These are phyloP conservation scores for Sylvicola cinctus DNA, from an alignment of 2,888 invertebrate species.

Conservation along the genomic window DNA sequence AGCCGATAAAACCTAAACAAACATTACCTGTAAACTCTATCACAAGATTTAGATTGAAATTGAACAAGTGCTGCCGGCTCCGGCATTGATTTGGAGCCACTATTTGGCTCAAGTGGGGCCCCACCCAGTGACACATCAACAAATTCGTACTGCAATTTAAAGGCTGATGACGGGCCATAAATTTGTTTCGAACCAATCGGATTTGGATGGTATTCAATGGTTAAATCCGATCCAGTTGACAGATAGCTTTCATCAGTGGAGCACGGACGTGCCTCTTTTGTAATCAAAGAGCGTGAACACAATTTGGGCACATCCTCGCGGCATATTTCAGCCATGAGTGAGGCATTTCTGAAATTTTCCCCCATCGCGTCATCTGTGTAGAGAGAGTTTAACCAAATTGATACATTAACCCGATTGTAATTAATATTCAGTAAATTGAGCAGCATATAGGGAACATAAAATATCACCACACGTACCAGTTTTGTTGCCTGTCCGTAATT, in stretches of 20 bases:
- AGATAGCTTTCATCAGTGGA: constrained; percentile 55
- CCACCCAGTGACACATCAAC: constrained; percentile 32
- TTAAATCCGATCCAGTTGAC: constrained; percentile 50
- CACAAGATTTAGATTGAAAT: constrained; percentile 7
- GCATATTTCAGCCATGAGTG: constrained; percentile 52
- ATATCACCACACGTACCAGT: no score
- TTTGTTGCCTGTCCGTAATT: constrained; percentile 16
- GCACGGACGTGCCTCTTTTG: constrained; percentile 32
- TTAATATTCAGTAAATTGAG: no score
- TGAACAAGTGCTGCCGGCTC: constrained; percentile 7
- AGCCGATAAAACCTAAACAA: constrained; percentile 12
- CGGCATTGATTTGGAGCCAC: constrained; percentile 5
- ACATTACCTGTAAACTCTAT: constrained; percentile 6
- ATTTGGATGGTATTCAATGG: constrained; percentile 32
- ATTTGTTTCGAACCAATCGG: constrained; percentile 5
- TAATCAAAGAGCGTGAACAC: constrained; percentile 21
- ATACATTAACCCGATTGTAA: no score
- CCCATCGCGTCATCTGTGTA: no score
- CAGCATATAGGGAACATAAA: no score
- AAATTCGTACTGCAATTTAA: constrained; percentile 63
- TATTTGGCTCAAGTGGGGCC: constrained; percentile 6
- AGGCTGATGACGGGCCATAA: constrained; percentile 24
- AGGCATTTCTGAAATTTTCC: constrained; percentile 21
- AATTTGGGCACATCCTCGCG: constrained; percentile 53
- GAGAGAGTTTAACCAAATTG: no score